A percentile compares a stretch with the other conserved stretches of the same genome.
Evolutionary conservation across 2,888 invertebrate genomes (phyloP).

Genomic region (Panzeria rudis): DNA sequence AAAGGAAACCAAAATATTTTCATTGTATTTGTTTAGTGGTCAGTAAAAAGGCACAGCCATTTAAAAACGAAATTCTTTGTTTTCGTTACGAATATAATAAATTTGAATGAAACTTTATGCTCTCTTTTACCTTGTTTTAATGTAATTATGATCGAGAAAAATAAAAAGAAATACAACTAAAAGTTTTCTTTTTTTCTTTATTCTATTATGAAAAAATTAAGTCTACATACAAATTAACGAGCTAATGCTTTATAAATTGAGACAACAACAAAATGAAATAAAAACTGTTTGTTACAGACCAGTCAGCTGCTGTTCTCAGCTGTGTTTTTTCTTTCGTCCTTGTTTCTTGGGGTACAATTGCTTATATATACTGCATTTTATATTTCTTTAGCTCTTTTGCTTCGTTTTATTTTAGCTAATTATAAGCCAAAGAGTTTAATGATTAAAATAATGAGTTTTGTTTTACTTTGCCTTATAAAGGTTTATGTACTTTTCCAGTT

Average conservation of each 20-base stretch:
- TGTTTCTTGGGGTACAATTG: constrained; percentile 27
- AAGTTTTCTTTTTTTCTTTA: constrained; percentile 10
- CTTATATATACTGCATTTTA: not conserved
- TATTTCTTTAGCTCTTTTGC: constrained; percentile 11
- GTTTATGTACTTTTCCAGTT: constrained; percentile 6
- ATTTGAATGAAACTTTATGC: constrained; percentile 35
- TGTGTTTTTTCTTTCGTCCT: not conserved
- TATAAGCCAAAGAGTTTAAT: constrained; percentile 67
- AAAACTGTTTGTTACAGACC: not conserved
- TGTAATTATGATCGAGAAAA: constrained; percentile 50
- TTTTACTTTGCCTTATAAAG: constrained; percentile 39
- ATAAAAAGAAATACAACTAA: constrained; percentile 25
- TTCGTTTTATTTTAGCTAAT: constrained; percentile 36
- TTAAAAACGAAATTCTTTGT: constrained; percentile 14
- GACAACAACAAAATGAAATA: constrained; percentile 10
- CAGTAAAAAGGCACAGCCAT: not conserved
- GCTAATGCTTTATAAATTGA: constrained; percentile 50
- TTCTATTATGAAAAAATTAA: constrained; percentile 21
- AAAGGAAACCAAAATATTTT: constrained; percentile 25
- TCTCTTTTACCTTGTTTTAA: constrained; percentile 25
- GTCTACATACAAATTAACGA: constrained; percentile 42
- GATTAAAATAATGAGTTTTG: constrained; percentile 68
- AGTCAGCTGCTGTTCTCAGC: not conserved
- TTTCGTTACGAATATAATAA: constrained; percentile 2
- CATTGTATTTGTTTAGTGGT: constrained; percentile 34